These are phyloP conservation scores for Sterrhoptilus dennistouni DNA, from an alignment of 2,113 vertebrate species.

Conservation along the genomic window DNA sequence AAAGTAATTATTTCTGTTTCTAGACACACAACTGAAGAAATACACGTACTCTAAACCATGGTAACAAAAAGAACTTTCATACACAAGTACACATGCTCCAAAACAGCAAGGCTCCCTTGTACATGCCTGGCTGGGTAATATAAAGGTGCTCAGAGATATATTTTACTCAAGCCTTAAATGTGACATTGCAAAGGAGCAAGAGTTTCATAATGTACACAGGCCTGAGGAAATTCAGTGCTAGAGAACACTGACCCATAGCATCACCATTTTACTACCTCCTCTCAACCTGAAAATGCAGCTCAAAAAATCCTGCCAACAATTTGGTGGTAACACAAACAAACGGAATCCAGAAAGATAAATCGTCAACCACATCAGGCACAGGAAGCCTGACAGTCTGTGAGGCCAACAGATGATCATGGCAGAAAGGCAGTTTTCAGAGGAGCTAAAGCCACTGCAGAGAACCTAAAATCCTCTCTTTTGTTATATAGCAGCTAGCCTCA, in stretches of 20 bases:
- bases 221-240: not conserved
- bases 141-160: not conserved
- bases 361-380: not conserved
- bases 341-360: not conserved
- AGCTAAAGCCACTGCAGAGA: not conserved
- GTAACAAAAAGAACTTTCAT: not conserved
- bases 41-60: not conserved
- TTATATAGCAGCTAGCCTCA: not conserved
- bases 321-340: not conserved
- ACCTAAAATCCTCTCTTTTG: not conserved
- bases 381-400: not conserved
- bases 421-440: not conserved
- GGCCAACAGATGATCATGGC: not conserved
- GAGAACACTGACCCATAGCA: accelerated
- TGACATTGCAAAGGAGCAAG: not conserved
- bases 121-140: not conserved
- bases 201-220: not conserved
- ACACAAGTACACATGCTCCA: not conserved
- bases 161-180: not conserved
- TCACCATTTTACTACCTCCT: not conserved
- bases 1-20: not conserved
- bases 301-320: not conserved
- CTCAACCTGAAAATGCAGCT: not conserved
- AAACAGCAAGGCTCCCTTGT: not conserved
- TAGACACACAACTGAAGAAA: not conserved